These are phyloP conservation scores for Centropus unirufus DNA, from an alignment of 2,113 vertebrate genomes.

Conservation along the genomic window DNA sequence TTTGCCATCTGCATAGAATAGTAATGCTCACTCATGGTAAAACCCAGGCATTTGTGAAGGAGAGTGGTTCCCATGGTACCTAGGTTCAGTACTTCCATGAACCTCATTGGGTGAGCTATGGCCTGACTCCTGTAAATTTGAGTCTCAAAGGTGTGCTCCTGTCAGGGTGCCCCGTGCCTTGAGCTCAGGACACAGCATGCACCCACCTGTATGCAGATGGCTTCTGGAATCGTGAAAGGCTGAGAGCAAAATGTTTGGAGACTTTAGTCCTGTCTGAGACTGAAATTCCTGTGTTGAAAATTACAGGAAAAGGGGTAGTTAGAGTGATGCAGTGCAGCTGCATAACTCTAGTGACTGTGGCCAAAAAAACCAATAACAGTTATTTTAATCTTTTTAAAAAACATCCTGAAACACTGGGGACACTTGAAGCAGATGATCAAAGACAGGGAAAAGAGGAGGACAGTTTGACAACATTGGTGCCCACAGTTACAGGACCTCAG, in stretches of 20 bases:
- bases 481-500: neutral
- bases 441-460: neutral
- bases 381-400: neutral
- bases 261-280: neutral
- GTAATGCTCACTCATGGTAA: neutral
- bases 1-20: neutral
- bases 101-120: accelerated
- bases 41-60: neutral
- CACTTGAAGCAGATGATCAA: neutral
- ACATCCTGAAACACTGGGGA: neutral
- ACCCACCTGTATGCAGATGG: accelerated
- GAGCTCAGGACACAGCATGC: neutral
- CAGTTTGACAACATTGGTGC: neutral
- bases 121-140: neutral
- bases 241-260: neutral
- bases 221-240: neutral
- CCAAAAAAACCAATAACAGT: neutral
- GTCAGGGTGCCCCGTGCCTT: neutral
- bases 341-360: neutral
- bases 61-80: neutral
- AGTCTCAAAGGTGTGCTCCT: neutral
- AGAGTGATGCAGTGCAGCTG: neutral
- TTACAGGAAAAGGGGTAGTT: neutral
- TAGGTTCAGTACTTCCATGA: neutral
- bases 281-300: neutral